Evolutionary conservation across 2,797 vertebrate species (phyloP).

Genomic region (Alectoris magna): DNA sequence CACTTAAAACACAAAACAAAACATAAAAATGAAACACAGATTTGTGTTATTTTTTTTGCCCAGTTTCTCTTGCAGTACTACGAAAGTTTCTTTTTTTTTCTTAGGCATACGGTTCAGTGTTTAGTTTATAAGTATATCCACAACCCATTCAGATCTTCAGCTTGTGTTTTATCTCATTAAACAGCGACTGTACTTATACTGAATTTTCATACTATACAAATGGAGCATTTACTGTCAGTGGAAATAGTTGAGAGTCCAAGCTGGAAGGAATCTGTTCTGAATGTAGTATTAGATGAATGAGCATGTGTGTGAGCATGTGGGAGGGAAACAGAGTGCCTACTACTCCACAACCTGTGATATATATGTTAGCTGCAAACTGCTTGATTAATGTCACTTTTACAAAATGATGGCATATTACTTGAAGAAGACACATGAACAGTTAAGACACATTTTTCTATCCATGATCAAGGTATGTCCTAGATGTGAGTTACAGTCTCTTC

Average conservation of each 20-base stretch:
- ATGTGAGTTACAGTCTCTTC: background rate
- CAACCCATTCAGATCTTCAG: background rate
- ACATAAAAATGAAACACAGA: background rate
- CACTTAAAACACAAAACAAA: background rate
- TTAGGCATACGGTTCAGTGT: background rate
- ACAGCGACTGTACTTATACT: background rate
- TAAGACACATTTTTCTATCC: background rate
- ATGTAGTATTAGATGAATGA: background rate
- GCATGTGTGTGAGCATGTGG: background rate
- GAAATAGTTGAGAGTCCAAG: background rate
- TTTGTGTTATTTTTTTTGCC: background rate
- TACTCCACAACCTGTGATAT: background rate
- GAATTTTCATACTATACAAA: background rate
- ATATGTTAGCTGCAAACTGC: background rate
- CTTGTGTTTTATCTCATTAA: conserved; percentile 3
- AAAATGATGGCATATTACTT: background rate
- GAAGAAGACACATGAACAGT: background rate
- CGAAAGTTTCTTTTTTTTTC: background rate
- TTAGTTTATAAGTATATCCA: background rate
- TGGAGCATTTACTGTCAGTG: background rate
- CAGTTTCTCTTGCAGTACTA: background rate
- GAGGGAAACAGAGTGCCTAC: background rate
- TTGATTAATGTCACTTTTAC: background rate
- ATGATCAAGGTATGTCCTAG: rapidly evolving
- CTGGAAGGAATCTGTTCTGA: background rate